phyloP scores from a whole-genome alignment of 1,140 invertebrate genomes.

The Sinonovacula constricta region DNA sequence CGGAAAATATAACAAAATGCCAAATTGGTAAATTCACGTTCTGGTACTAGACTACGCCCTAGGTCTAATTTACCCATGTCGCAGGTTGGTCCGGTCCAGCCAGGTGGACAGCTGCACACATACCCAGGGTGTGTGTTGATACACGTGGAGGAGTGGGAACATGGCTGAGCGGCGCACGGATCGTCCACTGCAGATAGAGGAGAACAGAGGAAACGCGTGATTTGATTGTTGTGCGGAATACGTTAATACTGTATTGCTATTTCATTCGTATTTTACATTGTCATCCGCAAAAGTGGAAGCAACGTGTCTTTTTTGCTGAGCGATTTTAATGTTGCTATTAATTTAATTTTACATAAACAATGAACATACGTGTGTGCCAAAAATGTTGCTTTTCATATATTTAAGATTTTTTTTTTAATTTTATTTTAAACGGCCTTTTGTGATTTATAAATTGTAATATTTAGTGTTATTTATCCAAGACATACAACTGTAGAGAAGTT shows the following conservation, averaged over 20 bases:
- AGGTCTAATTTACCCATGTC: slow-evolving; percentile 55
- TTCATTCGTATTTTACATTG: too few species aligned
- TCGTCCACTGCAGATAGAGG: slow-evolving; percentile 53
- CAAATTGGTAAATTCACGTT: too few species aligned
- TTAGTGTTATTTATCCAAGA: background rate
- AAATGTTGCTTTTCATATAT: too few species aligned
- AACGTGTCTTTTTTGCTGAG: too few species aligned
- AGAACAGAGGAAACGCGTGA: background rate
- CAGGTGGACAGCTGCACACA: slow-evolving; percentile 64
- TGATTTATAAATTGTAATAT: background rate
- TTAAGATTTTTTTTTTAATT: too few species aligned
- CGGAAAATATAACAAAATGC: too few species aligned
- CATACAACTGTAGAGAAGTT: background rate
- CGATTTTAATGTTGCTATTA: background rate
- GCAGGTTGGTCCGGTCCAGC: slow-evolving; percentile 64
- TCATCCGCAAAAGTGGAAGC: too few species aligned
- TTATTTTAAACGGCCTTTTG: too few species aligned
- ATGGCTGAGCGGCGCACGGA: slow-evolving; percentile 61
- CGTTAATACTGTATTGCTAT: background rate
- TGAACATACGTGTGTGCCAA: background rate
- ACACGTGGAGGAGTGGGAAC: slow-evolving; percentile 60
- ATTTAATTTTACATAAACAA: background rate
- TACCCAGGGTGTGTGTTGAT: slow-evolving; percentile 60
- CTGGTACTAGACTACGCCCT: too few species aligned
- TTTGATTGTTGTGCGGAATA: background rate